These are phyloP conservation scores for Rallus limicola DNA, from an alignment of 2,113 vertebrate genomes.

Conservation along the genomic window DNA sequence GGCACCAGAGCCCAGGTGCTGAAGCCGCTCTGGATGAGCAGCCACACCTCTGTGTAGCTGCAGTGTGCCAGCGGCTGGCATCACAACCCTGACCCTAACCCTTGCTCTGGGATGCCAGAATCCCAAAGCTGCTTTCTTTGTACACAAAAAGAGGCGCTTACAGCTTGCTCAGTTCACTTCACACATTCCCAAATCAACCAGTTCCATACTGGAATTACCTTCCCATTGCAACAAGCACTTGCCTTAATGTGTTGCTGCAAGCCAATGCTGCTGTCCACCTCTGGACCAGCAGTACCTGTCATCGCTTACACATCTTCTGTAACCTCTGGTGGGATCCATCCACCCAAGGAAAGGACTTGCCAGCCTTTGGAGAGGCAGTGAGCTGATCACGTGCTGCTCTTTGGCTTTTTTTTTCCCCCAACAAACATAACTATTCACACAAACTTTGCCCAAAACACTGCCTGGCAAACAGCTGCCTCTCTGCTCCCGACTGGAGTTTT, in stretches of 20 bases:
- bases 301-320: fast-evolving
- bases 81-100: too few species aligned
- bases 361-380: neutral
- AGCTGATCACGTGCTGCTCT: neutral
- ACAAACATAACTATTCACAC: fast-evolving
- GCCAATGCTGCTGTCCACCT: fast-evolving
- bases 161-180: fast-evolving
- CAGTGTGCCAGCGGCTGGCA: too few species aligned
- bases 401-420: neutral
- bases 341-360: neutral
- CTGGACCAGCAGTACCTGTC: fast-evolving
- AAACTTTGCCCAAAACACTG: fast-evolving
- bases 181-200: neutral
- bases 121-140: fast-evolving
- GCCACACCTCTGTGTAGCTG: neutral
- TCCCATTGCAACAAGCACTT: fast-evolving
- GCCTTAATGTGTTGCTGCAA: fast-evolving
- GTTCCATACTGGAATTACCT: neutral
- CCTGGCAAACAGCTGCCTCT: neutral
- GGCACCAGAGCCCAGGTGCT: neutral
- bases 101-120: neutral
- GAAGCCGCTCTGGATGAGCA: neutral
- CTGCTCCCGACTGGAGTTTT: neutral
- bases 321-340: neutral
- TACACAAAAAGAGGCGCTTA: fast-evolving